Base-by-base conservation (phyloP, 2,797 vertebrate genomes). In the Argya squamiceps region DNA sequence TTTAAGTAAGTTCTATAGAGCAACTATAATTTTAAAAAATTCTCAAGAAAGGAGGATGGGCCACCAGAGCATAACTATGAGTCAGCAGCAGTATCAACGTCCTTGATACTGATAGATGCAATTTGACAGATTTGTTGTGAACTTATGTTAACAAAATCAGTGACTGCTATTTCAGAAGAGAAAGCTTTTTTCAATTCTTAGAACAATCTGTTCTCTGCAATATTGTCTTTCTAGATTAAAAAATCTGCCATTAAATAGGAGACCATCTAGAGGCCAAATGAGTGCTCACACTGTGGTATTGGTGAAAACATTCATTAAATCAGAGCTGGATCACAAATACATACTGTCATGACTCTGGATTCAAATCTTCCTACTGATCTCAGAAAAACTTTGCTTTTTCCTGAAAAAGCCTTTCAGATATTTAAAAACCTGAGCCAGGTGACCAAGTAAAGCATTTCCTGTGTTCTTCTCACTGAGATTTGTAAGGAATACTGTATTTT, bases 161-260 rank as follows among this genome's bases (percentile, higher is more conserved):
- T 47, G 69, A 74, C 49, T 79, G 20, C 8, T 64, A 76, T 76
- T 87, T 87, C 70, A 79, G 19, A 89, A 91, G 9, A 76, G 26
- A 60, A 79, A 24, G 26, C 1, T 43, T 52, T 65, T 49, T 62
- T 53, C 63, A n/a, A 32, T 74, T 79, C 17, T 73, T 77, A 65
- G n/a, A 93, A 73, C 56, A 67, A 69, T 37, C 36, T 67, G 70
- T 85, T 90, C 71, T 59, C 64, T 76, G 56, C 50, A 67, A 36
- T 37, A 56, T 0, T 64, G 29, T 53, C 46, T 43, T 58, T 83
- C 59, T 49, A 64, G 62, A 88, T 49, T 65, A 49, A 30, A 79
- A 73, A 37, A 65, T 46, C 43, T 88, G 50, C 12, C 68, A 60
- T 78, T 71, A 71, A 75, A n/a, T 22, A 82, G 53, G 50, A 83